phyloP scores from a whole-genome alignment of 2,888 invertebrate genomes.

The Neuroscelio doddi region DNA sequence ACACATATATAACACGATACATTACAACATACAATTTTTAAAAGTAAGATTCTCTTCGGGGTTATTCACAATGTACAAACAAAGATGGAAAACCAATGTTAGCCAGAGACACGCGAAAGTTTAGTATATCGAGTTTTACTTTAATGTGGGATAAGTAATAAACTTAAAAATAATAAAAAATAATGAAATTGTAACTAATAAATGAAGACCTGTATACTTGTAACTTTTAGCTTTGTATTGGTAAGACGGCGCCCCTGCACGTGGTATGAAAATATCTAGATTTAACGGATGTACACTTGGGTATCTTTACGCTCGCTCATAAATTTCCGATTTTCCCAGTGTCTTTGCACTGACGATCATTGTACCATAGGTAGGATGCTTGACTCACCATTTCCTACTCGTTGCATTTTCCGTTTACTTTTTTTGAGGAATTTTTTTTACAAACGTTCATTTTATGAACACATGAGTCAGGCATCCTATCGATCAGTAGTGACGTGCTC shows the following conservation, averaged over 20 bases:
- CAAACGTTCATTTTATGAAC: background rate
- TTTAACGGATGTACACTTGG: slow-evolving; percentile 44
- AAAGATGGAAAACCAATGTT: too few relatives aligned
- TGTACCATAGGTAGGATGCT: slow-evolving; percentile 51
- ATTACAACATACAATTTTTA: background rate
- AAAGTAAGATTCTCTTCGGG: too few relatives aligned
- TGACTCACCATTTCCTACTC: slow-evolving; percentile 41
- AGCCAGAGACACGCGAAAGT: too few relatives aligned
- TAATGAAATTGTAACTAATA: slow-evolving; percentile 68
- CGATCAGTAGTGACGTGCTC: slow-evolving; percentile 48
- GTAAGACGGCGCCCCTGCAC: slow-evolving; percentile 66
- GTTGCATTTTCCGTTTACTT: slow-evolving; percentile 8
- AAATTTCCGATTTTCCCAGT: slow-evolving; percentile 51
- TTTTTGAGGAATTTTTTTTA: background rate
- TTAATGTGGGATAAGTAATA: slow-evolving; percentile 66
- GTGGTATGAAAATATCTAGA: slow-evolving; percentile 29
- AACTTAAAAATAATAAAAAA: slow-evolving; percentile 63
- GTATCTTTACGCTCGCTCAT: slow-evolving; percentile 65
- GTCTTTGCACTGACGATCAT: slow-evolving; percentile 51
- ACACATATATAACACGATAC: too few relatives aligned
- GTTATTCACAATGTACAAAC: too few relatives aligned
- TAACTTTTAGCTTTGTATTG: slow-evolving; percentile 71
- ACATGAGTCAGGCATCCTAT: slow-evolving; percentile 31
- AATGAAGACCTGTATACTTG: slow-evolving; percentile 68
- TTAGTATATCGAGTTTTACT: slow-evolving; percentile 59